Conservation (phyloP, 2,113 vertebrate genomes). For the Nothoprocta pentlandii region DNA sequence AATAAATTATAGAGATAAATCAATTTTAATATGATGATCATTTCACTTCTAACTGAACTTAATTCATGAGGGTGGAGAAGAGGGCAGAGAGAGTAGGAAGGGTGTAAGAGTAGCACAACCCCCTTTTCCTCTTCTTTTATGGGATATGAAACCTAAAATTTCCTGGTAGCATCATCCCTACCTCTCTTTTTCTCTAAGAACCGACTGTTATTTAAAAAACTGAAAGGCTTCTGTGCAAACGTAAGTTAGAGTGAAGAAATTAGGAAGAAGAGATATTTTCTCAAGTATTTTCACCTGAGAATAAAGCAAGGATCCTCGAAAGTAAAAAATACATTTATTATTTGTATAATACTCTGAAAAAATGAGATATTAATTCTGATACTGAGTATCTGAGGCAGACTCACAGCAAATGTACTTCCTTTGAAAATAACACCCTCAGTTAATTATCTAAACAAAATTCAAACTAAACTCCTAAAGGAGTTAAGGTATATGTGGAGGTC, state of each 20-base stretch:
- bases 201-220: background rate
- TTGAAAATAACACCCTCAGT: background rate
- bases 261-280: background rate
- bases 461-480: background rate
- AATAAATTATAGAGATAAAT: background rate
- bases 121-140: background rate
- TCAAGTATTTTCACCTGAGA: background rate
- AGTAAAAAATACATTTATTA: background rate
- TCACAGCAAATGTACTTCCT: background rate
- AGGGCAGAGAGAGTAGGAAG: background rate
- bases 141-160: background rate
- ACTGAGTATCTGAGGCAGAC: background rate
- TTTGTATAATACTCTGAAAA: background rate
- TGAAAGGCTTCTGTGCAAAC: background rate
- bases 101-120: background rate
- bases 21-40: background rate
- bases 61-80: too few relatives aligned
- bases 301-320: background rate
- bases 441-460: background rate
- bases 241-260: background rate
- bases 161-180: fast-evolving
- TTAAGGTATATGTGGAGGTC: background rate
- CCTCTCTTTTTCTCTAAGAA: background rate
- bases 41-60: background rate
- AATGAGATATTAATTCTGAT: background rate